Evolutionary conservation across 2,888 invertebrate species (phyloP), one percentile per base, ranked within the genome.

Genomic region (Chymomyza procnemis): DNA sequence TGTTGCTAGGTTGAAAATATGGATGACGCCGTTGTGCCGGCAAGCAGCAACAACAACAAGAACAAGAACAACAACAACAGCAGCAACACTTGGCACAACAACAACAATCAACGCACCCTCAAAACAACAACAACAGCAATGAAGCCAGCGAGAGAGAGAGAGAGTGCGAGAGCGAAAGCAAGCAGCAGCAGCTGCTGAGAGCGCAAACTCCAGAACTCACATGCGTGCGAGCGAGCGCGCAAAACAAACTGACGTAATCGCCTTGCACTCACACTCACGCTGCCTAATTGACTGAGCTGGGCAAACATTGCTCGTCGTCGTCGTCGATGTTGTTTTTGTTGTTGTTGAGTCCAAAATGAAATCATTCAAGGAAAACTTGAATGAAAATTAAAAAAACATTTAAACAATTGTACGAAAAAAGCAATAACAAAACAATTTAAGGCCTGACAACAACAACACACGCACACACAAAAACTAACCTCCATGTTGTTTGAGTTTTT

Each of bases 291-390:
- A 54, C 54, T 12, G 14, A 41, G 12, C 66, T 48, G n/a, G n/a
- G 34, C 26, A 66, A 79, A 74, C 71, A 65, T 64, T 59, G 54
- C 70, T 71, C 84, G 82, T 78, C 74, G 71, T 72, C 74, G 78
- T 59, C 64, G 30, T 72, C 72, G 69, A n/a, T 80, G 82, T 78
- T 77, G 71, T 72, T 78, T 75, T 59, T 66, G 30, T 72, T 73
- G 69, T 26, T 26, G 74, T 58, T 26, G 55, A 69, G 71, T 74
- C 72, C 74, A 61, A 74, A 80, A 85, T 81, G 76, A 81, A 86
- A 84, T 81, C 86, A 81, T 81, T 78, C 86, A 83, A 83, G 78
- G 84, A 78, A 67, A 83, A 74, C 74, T 76, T 83, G 79, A 84
- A 86, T 84, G 75, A 80, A 70, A 80, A 76, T 74, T 4, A 54